Evolutionary conservation across 2,888 invertebrate genomes (phyloP), one percentile per base, ranked within the genome.

Genomic region (Ceramica pisi): DNA sequence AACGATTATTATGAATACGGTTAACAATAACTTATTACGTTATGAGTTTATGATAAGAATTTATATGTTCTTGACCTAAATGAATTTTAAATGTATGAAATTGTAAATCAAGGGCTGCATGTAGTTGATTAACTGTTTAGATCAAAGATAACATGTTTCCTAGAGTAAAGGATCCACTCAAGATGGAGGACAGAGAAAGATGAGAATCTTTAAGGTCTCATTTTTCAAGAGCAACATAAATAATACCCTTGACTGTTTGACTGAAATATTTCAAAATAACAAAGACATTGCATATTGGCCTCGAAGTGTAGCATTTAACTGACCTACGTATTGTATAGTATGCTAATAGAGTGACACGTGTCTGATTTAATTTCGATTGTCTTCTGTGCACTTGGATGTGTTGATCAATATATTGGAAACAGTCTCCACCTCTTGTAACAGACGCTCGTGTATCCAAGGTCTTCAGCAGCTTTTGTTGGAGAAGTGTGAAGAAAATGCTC

Each of bases 321-420:
- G 83, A 71, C 83, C 80, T 79, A 68, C 56, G 62, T 62, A 78
- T 69, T 66, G 41, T 50, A 59, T 67, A 72, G 64, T 82, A 82
- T 62, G 79, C 62, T 41, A 74, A 79, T 65, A 38, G 23, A 51
- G 51, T 55, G 56, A 60, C 48, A 59, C 57, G 21, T 44, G 59
- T 31, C 21, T 78, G 70, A 66, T 67, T 73, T 64, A 51, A 82
- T 71, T 78, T 48, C 59, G 31, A 82, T 78, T 80, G 80, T 82
- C 56, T 67, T 71, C 59, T 38, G 46, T 46, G 7, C 38, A 16
- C n/a, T 23, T 44, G 12, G 16, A 63, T 70, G 55, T 68, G 41
- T 78, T 64, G 46, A 48, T 60, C 35, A 59, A 67, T 26, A 59
- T 51, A 48, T 81, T 69, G 53, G 31, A 69, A 48, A 70, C 41